A percentile compares a stretch with the other conserved stretches of the same genome.
Conservation (phyloP, 2,797 vertebrate species). For the Leptoclinus maculatus region DNA sequence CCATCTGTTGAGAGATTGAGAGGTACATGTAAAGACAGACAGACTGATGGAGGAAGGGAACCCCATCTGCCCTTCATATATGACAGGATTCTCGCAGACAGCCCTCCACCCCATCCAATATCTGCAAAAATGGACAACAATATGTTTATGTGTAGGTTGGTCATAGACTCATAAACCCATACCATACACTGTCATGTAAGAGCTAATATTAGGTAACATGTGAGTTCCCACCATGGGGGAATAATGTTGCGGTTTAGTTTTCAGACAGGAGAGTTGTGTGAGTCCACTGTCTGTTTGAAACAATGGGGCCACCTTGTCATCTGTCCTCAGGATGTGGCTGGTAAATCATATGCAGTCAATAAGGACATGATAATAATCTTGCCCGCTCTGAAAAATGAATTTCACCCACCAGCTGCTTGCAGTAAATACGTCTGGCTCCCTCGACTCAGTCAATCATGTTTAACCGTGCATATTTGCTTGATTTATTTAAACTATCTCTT, state of each 20-base stretch:
- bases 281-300: slow-evolving; percentile 43
- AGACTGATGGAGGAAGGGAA: slow-evolving; percentile 50
- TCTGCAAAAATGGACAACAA: slow-evolving; percentile 20
- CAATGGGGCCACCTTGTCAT: slow-evolving; percentile 47
- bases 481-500: slow-evolving; percentile 37
- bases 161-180: background rate
- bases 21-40: slow-evolving; percentile 41
- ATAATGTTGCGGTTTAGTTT: slow-evolving; percentile 17
- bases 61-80: slow-evolving; percentile 74
- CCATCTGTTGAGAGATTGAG: slow-evolving; percentile 77
- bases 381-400: slow-evolving; percentile 42
- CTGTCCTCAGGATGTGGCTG: slow-evolving; percentile 49
- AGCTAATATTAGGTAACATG: slow-evolving; percentile 22
- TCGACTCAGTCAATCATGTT: slow-evolving; percentile 27
- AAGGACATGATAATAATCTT: slow-evolving; percentile 45
- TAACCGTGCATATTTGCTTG: slow-evolving; percentile 37
- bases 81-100: slow-evolving; percentile 20
- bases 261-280: slow-evolving; percentile 11
- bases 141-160: background rate
- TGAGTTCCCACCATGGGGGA: slow-evolving; percentile 35
- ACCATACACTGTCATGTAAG: background rate
- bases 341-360: slow-evolving; percentile 54
- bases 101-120: slow-evolving; percentile 16
- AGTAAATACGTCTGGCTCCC: slow-evolving; percentile 40
- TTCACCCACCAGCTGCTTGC: slow-evolving; percentile 45